Percentiles rank a stretch among this genome's conserved stretches.
These are phyloP conservation scores for Drosophila subquinaria DNA, from an alignment of 2,888 invertebrate genomes.

Conservation along the genomic window DNA sequence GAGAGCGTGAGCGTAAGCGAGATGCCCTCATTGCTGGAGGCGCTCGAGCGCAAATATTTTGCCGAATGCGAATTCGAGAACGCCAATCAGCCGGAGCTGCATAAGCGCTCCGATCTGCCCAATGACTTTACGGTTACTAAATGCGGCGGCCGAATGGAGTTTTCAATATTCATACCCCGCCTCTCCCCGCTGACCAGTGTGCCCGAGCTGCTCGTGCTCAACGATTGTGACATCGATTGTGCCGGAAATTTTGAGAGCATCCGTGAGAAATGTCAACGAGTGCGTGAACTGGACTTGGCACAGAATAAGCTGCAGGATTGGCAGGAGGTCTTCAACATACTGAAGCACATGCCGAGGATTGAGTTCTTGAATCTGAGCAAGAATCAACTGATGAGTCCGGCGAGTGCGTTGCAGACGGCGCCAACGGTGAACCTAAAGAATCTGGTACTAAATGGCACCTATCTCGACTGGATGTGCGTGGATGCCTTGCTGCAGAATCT, in stretches of 20 bases:
- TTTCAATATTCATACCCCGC: constrained; percentile 95
- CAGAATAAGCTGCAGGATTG: constrained; percentile 96
- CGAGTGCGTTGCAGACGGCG: constrained; percentile 85
- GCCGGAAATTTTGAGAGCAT: constrained; percentile 94
- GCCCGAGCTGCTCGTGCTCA: constrained; percentile 93
- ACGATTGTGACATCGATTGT: constrained; percentile 95
- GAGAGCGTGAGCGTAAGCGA: constrained; percentile 10
- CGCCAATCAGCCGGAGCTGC: constrained; percentile 86
- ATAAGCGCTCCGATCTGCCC: constrained; percentile 71
- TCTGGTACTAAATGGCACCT: constrained; percentile 94
- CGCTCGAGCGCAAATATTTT: constrained; percentile 93
- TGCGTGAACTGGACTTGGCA: constrained; percentile 97
- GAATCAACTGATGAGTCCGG: constrained; percentile 91
- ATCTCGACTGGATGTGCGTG: constrained; percentile 94
- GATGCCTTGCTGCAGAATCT: constrained; percentile 91
- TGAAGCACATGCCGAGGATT: constrained; percentile 94
- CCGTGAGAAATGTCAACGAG: constrained; percentile 93
- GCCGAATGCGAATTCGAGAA: constrained; percentile 86
- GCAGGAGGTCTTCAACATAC: constrained; percentile 95
- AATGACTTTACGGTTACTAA: constrained; percentile 76
- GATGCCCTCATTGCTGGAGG: constrained; percentile 96
- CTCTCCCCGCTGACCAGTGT: constrained; percentile 91
- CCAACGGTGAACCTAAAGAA: constrained; percentile 89
- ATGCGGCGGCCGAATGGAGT: constrained; percentile 85
- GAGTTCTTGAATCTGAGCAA: constrained; percentile 97